Evolutionary conservation across 1,140 invertebrate species (phyloP), one percentile per base, ranked within the genome.

Genomic region (Sitobion miscanthi): DNA sequence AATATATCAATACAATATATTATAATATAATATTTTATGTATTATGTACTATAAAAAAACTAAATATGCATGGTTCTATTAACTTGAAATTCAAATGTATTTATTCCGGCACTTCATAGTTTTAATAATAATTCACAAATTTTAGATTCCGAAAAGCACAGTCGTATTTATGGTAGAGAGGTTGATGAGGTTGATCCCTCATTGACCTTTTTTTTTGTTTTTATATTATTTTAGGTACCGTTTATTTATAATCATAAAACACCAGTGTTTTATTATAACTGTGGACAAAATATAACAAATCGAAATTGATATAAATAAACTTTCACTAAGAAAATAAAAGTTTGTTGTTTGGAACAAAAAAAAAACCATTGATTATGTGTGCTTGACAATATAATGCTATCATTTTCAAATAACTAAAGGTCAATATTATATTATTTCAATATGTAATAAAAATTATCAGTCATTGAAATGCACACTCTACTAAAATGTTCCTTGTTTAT

Each of bases 351-450:
- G 25, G 25, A 25, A 35, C n/a, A n/a, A n/a, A 77, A 77, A 77
- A 77, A n/a, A 77, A n/a, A n/a, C 11, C 4, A 17, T n/a, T n/a
- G 17, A 20, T n/a, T 77, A 14, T n/a, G 11, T 17, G 14, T 77
- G 30, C 62, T 35, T 77, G 62, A 77, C 30, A 77, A 77, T 77
- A 14, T n/a, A 77, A n/a, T n/a, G 62, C 17, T 77, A 77, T 77
- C 62, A 20, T 77, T 77, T 77, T 77, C 4, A 77, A 77, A 77
- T 77, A 77, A 77, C 14, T 77, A 17, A 77, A 77, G 14, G 62
- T 77, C 62, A 77, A 77, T 77, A 77, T 77, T 77, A 77, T 77
- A n/a, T 77, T n/a, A 77, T 77, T 77, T 77, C n/a, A 77, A 77
- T 35, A 77, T 30, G n/a, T n/a, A 77, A 77, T 77, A n/a, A 77